These are phyloP conservation scores for Cygnus olor DNA, from an alignment of 2,797 vertebrate species.

Conservation along the genomic window DNA sequence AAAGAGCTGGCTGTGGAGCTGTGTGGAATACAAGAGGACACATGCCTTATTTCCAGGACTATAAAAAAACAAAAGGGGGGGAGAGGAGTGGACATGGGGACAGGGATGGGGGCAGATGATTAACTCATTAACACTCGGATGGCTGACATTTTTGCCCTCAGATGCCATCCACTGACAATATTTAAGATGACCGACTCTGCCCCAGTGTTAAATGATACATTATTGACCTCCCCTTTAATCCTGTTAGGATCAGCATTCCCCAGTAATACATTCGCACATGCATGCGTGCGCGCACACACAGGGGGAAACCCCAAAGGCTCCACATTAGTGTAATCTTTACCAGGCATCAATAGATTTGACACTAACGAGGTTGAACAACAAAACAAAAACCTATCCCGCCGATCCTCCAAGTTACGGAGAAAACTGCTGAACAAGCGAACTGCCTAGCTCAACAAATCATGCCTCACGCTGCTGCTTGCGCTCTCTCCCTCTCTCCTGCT, in stretches of 20 bases:
- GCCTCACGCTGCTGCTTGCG: background rate
- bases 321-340: background rate
- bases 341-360: conserved; percentile 17
- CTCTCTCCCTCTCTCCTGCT: background rate
- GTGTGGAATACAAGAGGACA: background rate
- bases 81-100: no score
- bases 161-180: background rate
- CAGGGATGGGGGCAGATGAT: background rate
- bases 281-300: background rate
- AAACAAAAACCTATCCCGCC: background rate
- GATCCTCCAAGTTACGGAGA: background rate
- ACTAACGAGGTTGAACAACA: conserved; percentile 27
- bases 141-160: background rate
- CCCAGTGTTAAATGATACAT: background rate
- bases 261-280: background rate
- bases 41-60: background rate
- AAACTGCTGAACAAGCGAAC: conserved; percentile 23
- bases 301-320: background rate
- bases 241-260: background rate
- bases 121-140: background rate
- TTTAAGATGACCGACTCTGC: background rate
- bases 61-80: background rate
- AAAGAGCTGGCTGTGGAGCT: background rate
- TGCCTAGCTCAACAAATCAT: background rate
- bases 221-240: background rate